Evolutionary conservation across 2,888 invertebrate genomes (phyloP).

Genomic region (Eudasyphora cyanicolor): DNA sequence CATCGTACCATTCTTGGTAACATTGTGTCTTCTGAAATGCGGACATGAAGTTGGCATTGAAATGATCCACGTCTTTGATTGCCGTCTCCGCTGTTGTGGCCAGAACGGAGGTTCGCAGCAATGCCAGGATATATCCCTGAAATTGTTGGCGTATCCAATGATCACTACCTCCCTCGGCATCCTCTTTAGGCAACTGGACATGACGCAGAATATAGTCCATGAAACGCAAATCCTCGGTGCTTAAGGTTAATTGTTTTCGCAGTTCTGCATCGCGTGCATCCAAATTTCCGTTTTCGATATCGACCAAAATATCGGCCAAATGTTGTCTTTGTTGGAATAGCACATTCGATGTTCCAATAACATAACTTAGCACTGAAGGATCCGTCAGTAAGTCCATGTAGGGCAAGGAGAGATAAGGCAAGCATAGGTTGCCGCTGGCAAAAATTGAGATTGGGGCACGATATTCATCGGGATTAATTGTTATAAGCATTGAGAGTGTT

Average conservation of each 20-base stretch:
- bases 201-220: conserved; percentile 94
- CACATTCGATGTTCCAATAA: conserved; percentile 99
- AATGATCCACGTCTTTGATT: conserved; percentile 90
- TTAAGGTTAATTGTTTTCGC: conserved; percentile 90
- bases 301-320: conserved; percentile 94
- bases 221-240: conserved; percentile 97
- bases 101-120: conserved; percentile 84
- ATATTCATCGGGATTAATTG: conserved; percentile 82
- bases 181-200: conserved; percentile 85
- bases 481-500: conserved; percentile 74
- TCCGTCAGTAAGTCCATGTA: conserved; percentile 95
- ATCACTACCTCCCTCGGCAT: conserved; percentile 96
- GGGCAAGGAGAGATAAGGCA: conserved; percentile 97
- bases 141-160: conserved; percentile 98
- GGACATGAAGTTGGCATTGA: conserved; percentile 90
- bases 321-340: conserved; percentile 97
- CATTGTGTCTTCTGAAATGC: conserved; percentile 94
- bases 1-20: conserved; percentile 90
- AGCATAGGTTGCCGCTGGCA: conserved; percentile 94
- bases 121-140: conserved; percentile 90
- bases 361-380: conserved; percentile 90
- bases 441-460: conserved; percentile 94
- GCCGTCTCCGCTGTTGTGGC: conserved; percentile 81
- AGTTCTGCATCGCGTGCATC: conserved; percentile 90
- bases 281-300: conserved; percentile 92